Evolutionary conservation across 2,888 invertebrate species (phyloP).

Genomic region (Spicauda simplicius): DNA sequence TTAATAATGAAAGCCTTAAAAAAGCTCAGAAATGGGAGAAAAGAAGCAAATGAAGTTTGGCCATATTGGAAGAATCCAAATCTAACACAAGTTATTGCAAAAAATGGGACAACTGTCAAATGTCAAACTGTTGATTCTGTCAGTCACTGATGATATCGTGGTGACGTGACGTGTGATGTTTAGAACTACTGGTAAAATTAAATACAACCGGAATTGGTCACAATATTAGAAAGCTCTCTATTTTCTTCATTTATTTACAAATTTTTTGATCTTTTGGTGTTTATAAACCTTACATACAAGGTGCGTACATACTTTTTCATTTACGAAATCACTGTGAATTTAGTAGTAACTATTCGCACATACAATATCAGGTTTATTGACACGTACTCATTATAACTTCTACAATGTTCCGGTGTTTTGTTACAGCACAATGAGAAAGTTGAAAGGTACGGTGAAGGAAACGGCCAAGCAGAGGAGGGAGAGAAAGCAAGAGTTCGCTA

Average conservation of each 20-base stretch:
- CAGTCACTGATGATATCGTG: slow-evolving; percentile 1
- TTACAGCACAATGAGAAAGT: slow-evolving; percentile 88
- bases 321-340: not conserved
- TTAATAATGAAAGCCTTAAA: too few species aligned
- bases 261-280: not conserved
- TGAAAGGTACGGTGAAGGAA: slow-evolving; percentile 93
- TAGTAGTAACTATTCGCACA: not conserved
- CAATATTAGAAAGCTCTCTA: not conserved
- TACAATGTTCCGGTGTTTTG: slow-evolving; percentile 35
- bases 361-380: not conserved
- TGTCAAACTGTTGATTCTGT: too few species aligned
- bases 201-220: not conserved
- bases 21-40: too few species aligned
- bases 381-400: slow-evolving; percentile 8
- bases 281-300: not conserved
- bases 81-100: too few species aligned
- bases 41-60: too few species aligned
- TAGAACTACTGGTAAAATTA: not conserved
- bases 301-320: not conserved
- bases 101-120: too few species aligned
- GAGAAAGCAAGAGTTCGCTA: slow-evolving; percentile 92
- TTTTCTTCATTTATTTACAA: not conserved
- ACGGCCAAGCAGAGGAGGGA: slow-evolving; percentile 93
- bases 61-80: too few species aligned
- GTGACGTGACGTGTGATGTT: slow-evolving; percentile 1